Conservation (phyloP, 1,140 invertebrate species). For the Bradynema listronoti region DNA sequence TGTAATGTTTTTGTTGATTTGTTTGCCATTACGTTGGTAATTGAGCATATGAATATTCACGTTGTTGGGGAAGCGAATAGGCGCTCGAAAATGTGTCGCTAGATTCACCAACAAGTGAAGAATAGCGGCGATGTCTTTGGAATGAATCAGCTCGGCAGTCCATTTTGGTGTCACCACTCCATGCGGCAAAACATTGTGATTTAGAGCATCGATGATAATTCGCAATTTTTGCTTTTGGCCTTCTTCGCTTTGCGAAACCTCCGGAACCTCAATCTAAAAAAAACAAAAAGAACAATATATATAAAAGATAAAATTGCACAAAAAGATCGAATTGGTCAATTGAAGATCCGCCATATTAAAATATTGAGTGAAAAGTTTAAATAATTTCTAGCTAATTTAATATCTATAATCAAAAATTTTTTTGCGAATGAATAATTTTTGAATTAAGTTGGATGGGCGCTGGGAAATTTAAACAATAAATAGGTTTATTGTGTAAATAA, state of each 20-base stretch:
- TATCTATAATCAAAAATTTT: constrained; percentile 6
- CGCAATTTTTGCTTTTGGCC: constrained; percentile 88
- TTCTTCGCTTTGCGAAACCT: constrained; percentile 96
- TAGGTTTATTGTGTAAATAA: too few species aligned
- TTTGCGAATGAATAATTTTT: too few species aligned
- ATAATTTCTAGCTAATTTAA: too few species aligned
- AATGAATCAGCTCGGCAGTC: constrained; percentile 74
- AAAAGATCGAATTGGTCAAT: too few species aligned
- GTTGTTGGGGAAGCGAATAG: constrained; percentile 87
- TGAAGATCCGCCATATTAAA: too few species aligned
- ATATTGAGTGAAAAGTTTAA: too few species aligned
- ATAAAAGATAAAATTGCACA: too few species aligned
- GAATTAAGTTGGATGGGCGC: too few species aligned
- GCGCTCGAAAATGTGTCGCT: constrained; percentile 85
- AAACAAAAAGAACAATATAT: not conserved
- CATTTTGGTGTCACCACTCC: constrained; percentile 68
- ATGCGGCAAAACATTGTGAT: constrained; percentile 64
- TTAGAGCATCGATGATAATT: constrained; percentile 77
- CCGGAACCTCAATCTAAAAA: constrained; percentile 75
- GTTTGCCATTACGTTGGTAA: constrained; percentile 29
- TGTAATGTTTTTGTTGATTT: constrained; percentile 45
- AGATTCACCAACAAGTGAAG: constrained; percentile 85
- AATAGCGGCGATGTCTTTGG: constrained; percentile 79
- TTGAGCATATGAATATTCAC: constrained; percentile 70
- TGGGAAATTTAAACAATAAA: too few species aligned